These are phyloP conservation scores for Rotaria sp. DNA, from an alignment of 2,888 invertebrate species.

Conservation along the genomic window DNA sequence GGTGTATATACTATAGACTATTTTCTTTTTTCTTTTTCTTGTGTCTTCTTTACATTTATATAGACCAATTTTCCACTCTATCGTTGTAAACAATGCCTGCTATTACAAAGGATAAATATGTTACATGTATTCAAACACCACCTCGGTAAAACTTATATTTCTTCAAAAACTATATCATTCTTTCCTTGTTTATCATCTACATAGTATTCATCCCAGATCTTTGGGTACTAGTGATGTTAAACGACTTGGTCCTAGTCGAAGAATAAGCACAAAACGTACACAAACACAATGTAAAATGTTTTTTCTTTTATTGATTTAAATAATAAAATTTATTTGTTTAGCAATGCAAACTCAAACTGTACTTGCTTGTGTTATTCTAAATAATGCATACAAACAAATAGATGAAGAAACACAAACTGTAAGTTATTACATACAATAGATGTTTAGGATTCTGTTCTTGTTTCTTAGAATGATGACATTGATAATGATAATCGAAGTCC, in stretches of 20 bases:
- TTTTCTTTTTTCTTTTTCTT: not conserved
- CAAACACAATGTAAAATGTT: not conserved
- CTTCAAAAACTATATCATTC: not conserved
- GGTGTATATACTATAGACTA: not conserved
- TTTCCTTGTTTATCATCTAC: no score
- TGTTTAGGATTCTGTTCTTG: not conserved
- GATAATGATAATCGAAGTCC: not conserved
- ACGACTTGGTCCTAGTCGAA: not conserved
- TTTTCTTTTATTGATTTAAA: not conserved
- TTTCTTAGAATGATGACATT: not conserved
- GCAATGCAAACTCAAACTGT: not conserved
- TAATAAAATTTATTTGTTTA: not conserved
- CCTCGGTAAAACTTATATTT: not conserved
- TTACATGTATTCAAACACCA: not conserved
- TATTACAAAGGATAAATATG: not conserved
- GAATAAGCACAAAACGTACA: not conserved
- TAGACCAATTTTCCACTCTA: not conserved
- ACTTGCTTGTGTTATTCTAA: not conserved
- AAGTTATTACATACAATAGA: not conserved
- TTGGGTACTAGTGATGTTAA: not conserved
- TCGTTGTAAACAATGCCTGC: slow-evolving; percentile 7
- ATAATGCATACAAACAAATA: not conserved
- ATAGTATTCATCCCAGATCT: not conserved
- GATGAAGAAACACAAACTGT: not conserved
- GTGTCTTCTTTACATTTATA: not conserved